Percentiles rank a stretch among this genome's conserved stretches.
Conservation (phyloP, 2,888 invertebrate species). For the Rapana venosa region DNA sequence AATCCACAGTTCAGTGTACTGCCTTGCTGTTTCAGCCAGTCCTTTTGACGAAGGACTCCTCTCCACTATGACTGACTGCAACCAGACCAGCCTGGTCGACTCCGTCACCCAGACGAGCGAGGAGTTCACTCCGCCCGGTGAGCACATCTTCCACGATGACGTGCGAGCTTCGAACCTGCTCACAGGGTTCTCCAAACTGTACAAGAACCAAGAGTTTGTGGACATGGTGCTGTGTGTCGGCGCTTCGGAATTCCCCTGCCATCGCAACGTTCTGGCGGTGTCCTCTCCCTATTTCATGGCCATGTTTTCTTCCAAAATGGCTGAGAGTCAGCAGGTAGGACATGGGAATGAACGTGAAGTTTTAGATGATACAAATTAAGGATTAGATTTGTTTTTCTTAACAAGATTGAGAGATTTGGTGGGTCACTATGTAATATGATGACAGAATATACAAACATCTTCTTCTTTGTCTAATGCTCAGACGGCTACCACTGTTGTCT, state of each 20-base stretch:
- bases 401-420: too few relatives aligned
- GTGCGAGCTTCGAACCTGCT: conserved; percentile 63
- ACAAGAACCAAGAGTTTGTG: conserved; percentile 72
- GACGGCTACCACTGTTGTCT: too few relatives aligned
- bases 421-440: too few relatives aligned
- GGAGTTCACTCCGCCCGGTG: conserved; percentile 52
- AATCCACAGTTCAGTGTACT: too few relatives aligned
- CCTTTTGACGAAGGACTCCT: background rate
- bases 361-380: too few relatives aligned
- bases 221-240: conserved; percentile 72
- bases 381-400: too few relatives aligned
- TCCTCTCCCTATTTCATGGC: conserved; percentile 77
- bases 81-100: conserved; percentile 43
- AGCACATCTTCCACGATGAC: conserved; percentile 66
- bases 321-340: conserved; percentile 65
- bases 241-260: conserved; percentile 71
- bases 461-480: too few relatives aligned
- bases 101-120: conserved; percentile 56
- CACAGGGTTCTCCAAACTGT: conserved; percentile 69
- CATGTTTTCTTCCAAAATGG: conserved; percentile 73
- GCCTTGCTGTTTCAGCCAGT: background rate
- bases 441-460: too few relatives aligned
- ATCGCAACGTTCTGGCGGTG: conserved; percentile 74
- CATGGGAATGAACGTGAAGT: background rate
- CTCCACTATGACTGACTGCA: conserved; percentile 24